Evolutionary conservation across 2,797 vertebrate genomes (phyloP).

Genomic region (Gephyroberyx darwinii): DNA sequence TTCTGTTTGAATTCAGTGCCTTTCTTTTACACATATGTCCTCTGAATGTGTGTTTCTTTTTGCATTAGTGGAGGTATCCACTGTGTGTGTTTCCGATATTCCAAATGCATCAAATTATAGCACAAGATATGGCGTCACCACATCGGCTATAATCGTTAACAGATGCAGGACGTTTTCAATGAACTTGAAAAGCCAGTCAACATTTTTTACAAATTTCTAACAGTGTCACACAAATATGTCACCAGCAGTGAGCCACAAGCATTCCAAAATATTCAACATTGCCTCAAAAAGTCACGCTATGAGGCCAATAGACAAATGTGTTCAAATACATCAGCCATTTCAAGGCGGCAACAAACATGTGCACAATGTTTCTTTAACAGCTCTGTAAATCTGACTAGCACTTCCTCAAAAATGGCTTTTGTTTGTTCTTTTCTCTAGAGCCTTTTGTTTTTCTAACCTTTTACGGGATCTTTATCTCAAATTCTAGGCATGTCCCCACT

Average conservation of each 20-base stretch:
- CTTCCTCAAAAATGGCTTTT: constrained; percentile 21
- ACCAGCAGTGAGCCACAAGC: constrained; percentile 65
- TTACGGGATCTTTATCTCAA: constrained; percentile 63
- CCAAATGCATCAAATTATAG: constrained; percentile 52
- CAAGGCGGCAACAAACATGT: constrained; percentile 16
- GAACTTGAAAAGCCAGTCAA: constrained; percentile 53
- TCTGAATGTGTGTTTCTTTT: not conserved
- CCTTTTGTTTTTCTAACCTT: constrained; percentile 52
- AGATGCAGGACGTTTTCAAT: constrained; percentile 75
- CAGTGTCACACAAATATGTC: constrained; percentile 70
- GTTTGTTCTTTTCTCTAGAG: constrained; percentile 46
- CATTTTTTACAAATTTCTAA: constrained; percentile 67
- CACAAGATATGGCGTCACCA: constrained; percentile 57
- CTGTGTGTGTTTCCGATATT: constrained; percentile 42
- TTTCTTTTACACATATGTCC: constrained; percentile 14
- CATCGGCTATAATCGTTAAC: constrained; percentile 68
- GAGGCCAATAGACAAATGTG: constrained; percentile 27
- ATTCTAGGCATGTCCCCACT: constrained; percentile 57
- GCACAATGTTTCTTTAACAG: constrained; percentile 37
- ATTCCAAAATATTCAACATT: constrained; percentile 62
- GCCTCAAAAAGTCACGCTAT: constrained; percentile 71
- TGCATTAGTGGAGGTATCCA: constrained; percentile 10
- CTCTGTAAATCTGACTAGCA: constrained; percentile 43
- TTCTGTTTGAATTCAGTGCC: not conserved
- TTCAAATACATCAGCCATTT: constrained; percentile 20